Percentiles rank a stretch among this genome's conserved stretches.
These are phyloP conservation scores for Ibidorhyncha struthersii DNA, from an alignment of 2,113 vertebrate genomes.

Conservation along the genomic window DNA sequence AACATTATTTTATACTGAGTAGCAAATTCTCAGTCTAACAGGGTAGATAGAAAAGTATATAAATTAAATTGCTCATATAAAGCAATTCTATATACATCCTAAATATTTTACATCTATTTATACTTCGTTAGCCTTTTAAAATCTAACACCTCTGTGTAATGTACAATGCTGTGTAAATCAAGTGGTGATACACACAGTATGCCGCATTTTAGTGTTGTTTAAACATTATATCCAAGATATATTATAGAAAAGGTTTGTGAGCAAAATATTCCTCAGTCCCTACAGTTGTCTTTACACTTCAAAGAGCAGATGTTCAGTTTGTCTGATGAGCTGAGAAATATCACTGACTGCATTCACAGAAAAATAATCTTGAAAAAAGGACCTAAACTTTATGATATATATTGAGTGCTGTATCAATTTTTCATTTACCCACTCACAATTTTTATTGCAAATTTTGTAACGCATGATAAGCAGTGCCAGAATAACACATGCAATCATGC, in stretches of 20 bases:
- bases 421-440: not conserved
- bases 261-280: slow-evolving; percentile 32
- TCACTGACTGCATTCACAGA: not conserved
- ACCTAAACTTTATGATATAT: not conserved
- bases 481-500: not conserved
- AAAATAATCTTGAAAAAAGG: not conserved
- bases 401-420: not conserved
- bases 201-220: not conserved
- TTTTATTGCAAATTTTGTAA: slow-evolving; percentile 10
- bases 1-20: not conserved
- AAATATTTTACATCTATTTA: not conserved
- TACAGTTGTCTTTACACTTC: slow-evolving; percentile 40
- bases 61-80: not conserved
- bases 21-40: not conserved
- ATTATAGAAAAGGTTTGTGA: not conserved
- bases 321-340: slow-evolving; percentile 46
- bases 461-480: not conserved
- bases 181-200: not conserved
- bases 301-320: slow-evolving; percentile 52
- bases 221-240: slow-evolving; percentile 2
- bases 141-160: not conserved
- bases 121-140: not conserved
- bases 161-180: not conserved
- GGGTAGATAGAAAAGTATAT: not conserved
- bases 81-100: not conserved